Conservation (phyloP, 2,797 vertebrate species). For the Brachymystax lenok region DNA sequence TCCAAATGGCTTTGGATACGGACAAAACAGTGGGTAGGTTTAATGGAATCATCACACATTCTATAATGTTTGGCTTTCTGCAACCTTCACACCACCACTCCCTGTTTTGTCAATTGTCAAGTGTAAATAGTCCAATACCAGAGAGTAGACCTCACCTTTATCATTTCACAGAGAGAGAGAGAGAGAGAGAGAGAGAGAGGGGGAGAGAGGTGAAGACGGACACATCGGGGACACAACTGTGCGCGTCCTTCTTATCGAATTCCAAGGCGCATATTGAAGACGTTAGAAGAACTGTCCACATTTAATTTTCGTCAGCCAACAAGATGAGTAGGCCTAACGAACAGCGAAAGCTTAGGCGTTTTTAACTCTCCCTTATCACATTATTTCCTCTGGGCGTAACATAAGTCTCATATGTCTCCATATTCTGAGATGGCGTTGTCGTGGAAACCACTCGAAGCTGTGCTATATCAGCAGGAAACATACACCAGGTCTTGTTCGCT, state of each 20-base stretch:
- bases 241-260: too few relatives aligned
- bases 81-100: neutral
- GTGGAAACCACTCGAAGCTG: slow-evolving; percentile 31
- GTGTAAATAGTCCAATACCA: neutral
- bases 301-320: too few relatives aligned
- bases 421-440: slow-evolving; percentile 17
- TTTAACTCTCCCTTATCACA: slow-evolving; percentile 10
- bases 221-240: too few relatives aligned
- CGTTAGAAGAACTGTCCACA: too few relatives aligned
- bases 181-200: slow-evolving; percentile 5
- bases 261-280: too few relatives aligned
- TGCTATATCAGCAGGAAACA: slow-evolving; percentile 33
- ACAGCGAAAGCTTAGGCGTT: slow-evolving; percentile 11
- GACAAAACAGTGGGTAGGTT: neutral
- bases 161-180: neutral
- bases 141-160: neutral
- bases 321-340: too few relatives aligned
- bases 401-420: slow-evolving; percentile 29
- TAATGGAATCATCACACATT: neutral
- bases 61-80: neutral
- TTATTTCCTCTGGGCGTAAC: slow-evolving; percentile 18
- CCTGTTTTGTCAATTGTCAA: neutral
- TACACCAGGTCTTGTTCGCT: slow-evolving; percentile 15
- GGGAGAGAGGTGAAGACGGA: too few relatives aligned
- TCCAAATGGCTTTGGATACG: neutral